phyloP scores from a whole-genome alignment of 1,140 invertebrate genomes.

The Heliconius melpomene region DNA sequence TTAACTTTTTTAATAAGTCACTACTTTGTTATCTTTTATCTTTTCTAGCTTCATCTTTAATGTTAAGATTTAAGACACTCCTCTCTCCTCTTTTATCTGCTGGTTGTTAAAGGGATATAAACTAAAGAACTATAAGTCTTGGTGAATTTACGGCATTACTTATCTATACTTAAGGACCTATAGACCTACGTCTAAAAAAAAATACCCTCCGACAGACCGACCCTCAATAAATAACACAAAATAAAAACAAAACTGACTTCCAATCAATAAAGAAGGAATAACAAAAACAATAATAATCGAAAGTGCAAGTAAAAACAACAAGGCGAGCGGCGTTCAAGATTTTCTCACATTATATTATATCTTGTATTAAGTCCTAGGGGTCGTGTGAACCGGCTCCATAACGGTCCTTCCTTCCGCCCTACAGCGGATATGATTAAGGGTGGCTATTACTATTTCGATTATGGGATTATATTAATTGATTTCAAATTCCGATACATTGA shows the following conservation, averaged over 20 bases:
- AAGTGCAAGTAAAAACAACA: slow-evolving; percentile 30
- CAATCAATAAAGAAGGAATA: slow-evolving; percentile 3
- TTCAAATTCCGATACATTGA: not conserved
- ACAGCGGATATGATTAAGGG: slow-evolving; percentile 31
- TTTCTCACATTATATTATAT: slow-evolving; percentile 39
- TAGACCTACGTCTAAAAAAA: no score
- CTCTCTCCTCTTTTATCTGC: no score
- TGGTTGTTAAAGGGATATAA: no score
- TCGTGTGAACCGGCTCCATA: slow-evolving; percentile 55
- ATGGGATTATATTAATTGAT: not conserved
- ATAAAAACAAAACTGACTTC: not conserved
- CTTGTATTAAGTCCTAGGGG: slow-evolving; percentile 35
- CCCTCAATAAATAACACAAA: not conserved
- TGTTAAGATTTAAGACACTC: no score
- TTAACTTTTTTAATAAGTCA: no score
- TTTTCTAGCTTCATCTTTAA: no score
- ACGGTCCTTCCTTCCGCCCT: slow-evolving; percentile 39
- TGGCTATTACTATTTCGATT: slow-evolving; percentile 5
- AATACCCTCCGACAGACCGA: no score
- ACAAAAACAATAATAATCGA: slow-evolving; percentile 12
- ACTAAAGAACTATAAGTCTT: no score
- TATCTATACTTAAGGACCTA: no score
- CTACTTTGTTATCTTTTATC: no score
- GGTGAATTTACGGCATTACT: no score
- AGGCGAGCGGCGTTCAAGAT: slow-evolving; percentile 1